Conservation (phyloP, 1,140 invertebrate genomes). For the Acromyrmex echinatior region DNA sequence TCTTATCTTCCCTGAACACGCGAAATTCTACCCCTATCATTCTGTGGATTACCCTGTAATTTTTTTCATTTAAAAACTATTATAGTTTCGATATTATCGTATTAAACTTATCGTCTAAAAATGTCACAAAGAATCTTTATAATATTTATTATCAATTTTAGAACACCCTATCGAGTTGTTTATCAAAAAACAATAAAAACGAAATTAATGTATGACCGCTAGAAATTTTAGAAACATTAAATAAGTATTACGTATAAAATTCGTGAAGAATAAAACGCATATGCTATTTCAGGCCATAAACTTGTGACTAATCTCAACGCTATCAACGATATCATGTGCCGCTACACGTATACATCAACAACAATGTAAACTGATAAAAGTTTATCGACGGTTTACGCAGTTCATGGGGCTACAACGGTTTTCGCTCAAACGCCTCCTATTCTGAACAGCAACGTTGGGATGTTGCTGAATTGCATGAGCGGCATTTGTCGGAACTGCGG, state of each 20-base stretch:
- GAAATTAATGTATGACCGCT: background rate
- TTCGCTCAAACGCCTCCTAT: slow-evolving; percentile 52
- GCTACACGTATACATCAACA: background rate
- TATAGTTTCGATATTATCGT: too few relatives aligned
- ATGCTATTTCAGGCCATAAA: slow-evolving; percentile 3
- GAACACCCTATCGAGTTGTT: too few relatives aligned
- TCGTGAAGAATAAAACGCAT: background rate
- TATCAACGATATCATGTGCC: background rate
- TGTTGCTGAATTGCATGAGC: slow-evolving; percentile 48
- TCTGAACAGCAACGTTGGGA: slow-evolving; percentile 37
- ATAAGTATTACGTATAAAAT: slow-evolving; percentile 27
- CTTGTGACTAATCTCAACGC: slow-evolving; percentile 16
- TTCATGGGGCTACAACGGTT: slow-evolving; percentile 27
- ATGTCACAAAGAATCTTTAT: too few relatives aligned
- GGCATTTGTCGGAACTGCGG: slow-evolving; percentile 45
- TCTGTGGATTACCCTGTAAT: too few relatives aligned
- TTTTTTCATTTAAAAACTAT: too few relatives aligned
- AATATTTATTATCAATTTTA: too few relatives aligned
- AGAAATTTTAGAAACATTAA: slow-evolving; percentile 12
- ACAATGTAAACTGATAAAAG: slow-evolving; percentile 47
- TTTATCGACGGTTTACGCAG: slow-evolving; percentile 54
- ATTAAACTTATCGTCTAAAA: too few relatives aligned
- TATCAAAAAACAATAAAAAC: background rate
- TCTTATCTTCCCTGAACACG: too few relatives aligned
- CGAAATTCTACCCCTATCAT: too few relatives aligned